A percentile compares a stretch with the other conserved stretches of the same genome.
phyloP scores from a whole-genome alignment of 2,113 vertebrate species.

The Columbina picui region DNA sequence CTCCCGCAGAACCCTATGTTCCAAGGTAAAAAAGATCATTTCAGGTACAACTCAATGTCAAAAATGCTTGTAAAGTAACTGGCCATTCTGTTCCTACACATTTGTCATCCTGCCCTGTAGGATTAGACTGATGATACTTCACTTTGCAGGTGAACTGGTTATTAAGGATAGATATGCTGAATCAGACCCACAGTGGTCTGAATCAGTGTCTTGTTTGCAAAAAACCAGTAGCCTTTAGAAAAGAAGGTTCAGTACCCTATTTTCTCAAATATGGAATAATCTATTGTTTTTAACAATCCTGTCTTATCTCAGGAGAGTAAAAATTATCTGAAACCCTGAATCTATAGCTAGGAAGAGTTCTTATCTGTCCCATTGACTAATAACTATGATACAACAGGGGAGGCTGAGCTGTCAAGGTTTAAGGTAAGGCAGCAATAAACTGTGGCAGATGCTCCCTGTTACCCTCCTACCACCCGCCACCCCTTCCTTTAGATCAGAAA shows the following conservation, averaged over 20 bases:
- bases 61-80: neutral
- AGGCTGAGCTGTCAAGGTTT: neutral
- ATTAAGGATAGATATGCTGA: neutral
- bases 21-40: constrained; percentile 84
- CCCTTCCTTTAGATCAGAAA: no score
- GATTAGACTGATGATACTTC: neutral
- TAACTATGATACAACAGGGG: neutral
- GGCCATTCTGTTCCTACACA: neutral
- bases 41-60: neutral
- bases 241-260: neutral
- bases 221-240: neutral
- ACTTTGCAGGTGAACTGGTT: neutral
- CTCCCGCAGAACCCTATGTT: constrained; percentile 92
- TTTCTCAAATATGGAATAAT: neutral
- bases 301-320: neutral
- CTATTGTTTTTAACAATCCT: neutral
- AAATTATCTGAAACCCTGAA: neutral
- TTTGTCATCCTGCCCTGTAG: neutral
- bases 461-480: no score
- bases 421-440: no score
- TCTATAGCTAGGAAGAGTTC: neutral
- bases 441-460: no score
- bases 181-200: neutral
- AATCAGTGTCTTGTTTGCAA: neutral
- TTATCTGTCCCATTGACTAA: neutral